Evolutionary conservation across 2,888 invertebrate species (phyloP), one percentile per base, ranked within the genome.

Genomic region (Amaurobius ferox): DNA sequence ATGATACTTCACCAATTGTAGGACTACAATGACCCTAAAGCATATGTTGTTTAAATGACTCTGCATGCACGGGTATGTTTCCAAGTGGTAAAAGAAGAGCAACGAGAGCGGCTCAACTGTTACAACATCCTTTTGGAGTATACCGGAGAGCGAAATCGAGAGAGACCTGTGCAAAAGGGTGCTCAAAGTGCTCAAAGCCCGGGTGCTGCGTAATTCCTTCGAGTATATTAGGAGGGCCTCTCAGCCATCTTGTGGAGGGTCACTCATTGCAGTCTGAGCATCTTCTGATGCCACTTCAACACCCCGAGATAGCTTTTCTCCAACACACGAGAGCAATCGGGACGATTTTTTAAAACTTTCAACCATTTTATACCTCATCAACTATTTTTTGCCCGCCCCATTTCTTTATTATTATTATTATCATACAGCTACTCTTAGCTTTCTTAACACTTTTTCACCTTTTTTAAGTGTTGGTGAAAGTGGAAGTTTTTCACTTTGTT

Each of bases 131-230:
- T 67, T 66, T 73, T 68, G 79, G 78, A 78, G 77, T 55, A 77
- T 79, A 55, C 74, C 55, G 67, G 73, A 55, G 55, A 55, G 55
- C 62, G 64, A 67, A 77, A 68, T 48, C 39, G 77, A 68, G 35
- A 62, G 79, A 71, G 70, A 68, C 13, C 44, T 35, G 32, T 11
- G 16, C 13, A 55, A 16, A 55, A 7, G 13, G 5, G 55, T 7
- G 26, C 23, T 72, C 55, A 77, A 78, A 67, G 78, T 72, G 78
- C 78, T 79, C 79, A 73, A 79, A 62, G 55, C 62, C 70, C 48
- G 70, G 70, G 86, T 64, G 48, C 73, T 28, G 64, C 66, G 86
- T 86, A 86, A 86, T 86, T 86, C 86, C 86, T 86, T 86, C 71
- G 86, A 86, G 86, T 79, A 86, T 71, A 76, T 78, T 74, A 86